Conservation (phyloP, 2,797 vertebrate genomes). For the Propithecus deckenii region DNA sequence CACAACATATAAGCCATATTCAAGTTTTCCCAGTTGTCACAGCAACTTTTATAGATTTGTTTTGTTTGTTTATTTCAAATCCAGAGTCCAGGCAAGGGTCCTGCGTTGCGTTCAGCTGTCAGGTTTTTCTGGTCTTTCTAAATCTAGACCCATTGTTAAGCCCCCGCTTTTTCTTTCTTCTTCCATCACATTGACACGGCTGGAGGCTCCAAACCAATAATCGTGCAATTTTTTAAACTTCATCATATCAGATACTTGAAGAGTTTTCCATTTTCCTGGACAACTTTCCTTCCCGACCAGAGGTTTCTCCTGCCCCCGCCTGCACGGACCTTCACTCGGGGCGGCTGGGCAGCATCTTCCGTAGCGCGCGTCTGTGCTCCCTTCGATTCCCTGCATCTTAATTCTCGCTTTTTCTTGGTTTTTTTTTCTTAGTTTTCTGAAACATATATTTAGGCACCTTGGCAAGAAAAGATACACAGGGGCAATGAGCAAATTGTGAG, state of each 20-base stretch:
- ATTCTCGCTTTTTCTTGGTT: background rate
- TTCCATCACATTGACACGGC: background rate
- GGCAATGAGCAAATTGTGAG: background rate
- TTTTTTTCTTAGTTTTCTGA: background rate
- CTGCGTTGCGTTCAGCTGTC: background rate
- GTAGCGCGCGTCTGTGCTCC: background rate
- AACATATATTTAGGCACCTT: background rate
- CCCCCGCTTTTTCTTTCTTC: too few species aligned
- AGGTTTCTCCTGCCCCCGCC: fast-evolving
- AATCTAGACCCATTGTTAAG: background rate
- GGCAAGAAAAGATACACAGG: background rate
- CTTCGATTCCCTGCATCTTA: background rate
- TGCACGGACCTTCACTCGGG: too few species aligned
- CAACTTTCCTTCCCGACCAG: background rate
- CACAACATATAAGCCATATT: background rate
- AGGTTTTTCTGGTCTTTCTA: background rate
- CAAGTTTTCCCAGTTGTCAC: background rate
- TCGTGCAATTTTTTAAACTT: background rate
- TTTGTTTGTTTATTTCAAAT: background rate
- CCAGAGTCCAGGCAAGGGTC: background rate
- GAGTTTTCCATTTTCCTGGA: background rate
- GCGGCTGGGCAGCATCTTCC: too few species aligned
- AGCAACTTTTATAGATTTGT: background rate
- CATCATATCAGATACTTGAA: background rate
- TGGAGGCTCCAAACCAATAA: background rate